Evolutionary conservation across 2,888 invertebrate species (phyloP), one percentile per base, ranked within the genome.

Genomic region (Harpalus rufipes): DNA sequence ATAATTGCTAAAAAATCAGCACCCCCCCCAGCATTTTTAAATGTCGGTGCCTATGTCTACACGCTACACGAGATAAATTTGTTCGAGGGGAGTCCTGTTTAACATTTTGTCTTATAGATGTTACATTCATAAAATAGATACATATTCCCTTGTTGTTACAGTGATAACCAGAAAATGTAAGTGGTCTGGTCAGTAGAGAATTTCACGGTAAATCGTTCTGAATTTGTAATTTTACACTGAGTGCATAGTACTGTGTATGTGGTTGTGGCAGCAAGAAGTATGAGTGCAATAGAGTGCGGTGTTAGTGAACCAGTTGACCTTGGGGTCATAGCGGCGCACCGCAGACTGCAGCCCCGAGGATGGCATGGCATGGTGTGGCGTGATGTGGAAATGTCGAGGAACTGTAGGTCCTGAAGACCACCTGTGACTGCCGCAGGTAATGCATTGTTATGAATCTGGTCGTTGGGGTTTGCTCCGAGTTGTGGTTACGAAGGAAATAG

Each of bases 261-360:
- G 81, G 80, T 81, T 25, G 25, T 63, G 32, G 12, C 68, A 68
- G n/a, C 68, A 32, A 12, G 21, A 63, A 68, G 39, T 39, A 63
- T 21, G 21, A 63, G 63, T 21, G 63, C 63, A 63, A n/a, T 32
- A 68, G 68, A 68, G 59, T 79, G 63, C 44, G 51, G 68, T 81
- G 65, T 32, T 59, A 79, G 79, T 65, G 68, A 65, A 81, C 81
- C 65, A 81, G 81, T 81, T 81, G 65, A 81, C 81, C 81, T 81
- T 81, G 81, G 51, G 81, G 81, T 81, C 81, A 81, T 12, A 12
- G 59, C 59, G 68, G 68, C 68, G 68, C 39, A 32, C 58, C 25
- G 56, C 78, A 56, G 78, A 56, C 78, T 76, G 76, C 76, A 25
- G 32, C 14, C 25, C 18, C 7, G 65, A 21, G 32, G 65, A 25